Evolutionary conservation across 1,140 invertebrate genomes (phyloP), one percentile per base, ranked within the genome.

Genomic region (Coenobita brevimanus): DNA sequence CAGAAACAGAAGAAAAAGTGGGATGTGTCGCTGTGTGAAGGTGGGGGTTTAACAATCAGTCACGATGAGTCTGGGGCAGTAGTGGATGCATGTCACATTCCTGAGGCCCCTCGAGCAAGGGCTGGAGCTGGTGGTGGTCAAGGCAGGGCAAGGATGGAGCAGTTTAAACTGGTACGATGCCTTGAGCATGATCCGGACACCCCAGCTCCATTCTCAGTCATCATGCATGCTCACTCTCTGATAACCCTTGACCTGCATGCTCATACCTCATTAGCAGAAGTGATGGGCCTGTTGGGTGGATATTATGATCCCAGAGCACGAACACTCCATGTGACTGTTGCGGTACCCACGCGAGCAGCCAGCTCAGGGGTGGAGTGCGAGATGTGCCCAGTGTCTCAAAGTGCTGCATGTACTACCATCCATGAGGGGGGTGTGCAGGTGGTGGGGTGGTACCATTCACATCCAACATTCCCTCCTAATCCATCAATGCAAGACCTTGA

Each of bases 241-340:
- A 91, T 95, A 6, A 92, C 94, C 2, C 95, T 96, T 94, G 95
- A 96, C 92, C 93, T 94, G 41, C 96, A 96, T 93, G 93, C 95
- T 75, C 95, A 96, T 92, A 93, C 94, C 41, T 95, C 94, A 13
- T 92, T 93, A 57, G 94, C 93, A 2, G 96, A 96, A 93, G 95
- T 96, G 30, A 96, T 96, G 93, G 96, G 96, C 27, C 93, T 96
- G 83, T 91, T 96, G 57, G 96, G 95, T 30, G 95, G 95, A 2
- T 90, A 91, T 33, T 92, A 91, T 82, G 92, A 92, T 91, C 90
- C 92, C 17, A 88, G 92, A 81, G 43, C 89, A 8, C 81, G 89
- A 10, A 92, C 91, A 54, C 90, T 94, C 41, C 91, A 91, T n/a
- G 93, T 95, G 91, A 91, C 91, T 80, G 91, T 93, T 89, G 93